Base-by-base conservation (phyloP, 2,888 invertebrate species). In the Balanococcus diminutus region DNA sequence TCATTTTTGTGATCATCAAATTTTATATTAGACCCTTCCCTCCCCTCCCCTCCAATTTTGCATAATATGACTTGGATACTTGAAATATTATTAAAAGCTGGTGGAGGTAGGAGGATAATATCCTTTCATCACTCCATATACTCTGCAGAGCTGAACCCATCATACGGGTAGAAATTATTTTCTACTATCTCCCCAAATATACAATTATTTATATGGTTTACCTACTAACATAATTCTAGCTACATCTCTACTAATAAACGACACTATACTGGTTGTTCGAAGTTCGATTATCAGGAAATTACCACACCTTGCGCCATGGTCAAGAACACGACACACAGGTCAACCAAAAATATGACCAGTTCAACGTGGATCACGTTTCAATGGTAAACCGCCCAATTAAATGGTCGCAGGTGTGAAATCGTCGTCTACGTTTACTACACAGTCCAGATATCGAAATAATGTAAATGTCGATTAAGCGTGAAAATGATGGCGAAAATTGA, bases 391-490 rank as follows among this genome's bases (percentile, higher is more conserved):
- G 22, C 9, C 22, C 61, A 61, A 61, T 61, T 25, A 61, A 46
- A 46, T 14, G 46, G 6, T 42, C 14, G 42, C 42, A 2, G 25
- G 61, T 25, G 61, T 25, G 61, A 46, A 46, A 46, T 36, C 36
- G 36, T n/a, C n/a, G n/a, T n/a, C n/a, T n/a, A n/a, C n/a, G n/a
- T n/a, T n/a, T n/a, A n/a, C n/a, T n/a, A n/a, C n/a, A n/a, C n/a
- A 36, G 36, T 46, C 46, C 3, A 46, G 46, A 46, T 46, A 46
- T 46, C 46, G n/a, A 46, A 67, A 8, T 72, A 31, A 72, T 31
- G n/a, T n/a, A n/a, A n/a, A 32, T n/a, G 11, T 32, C 72, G 25
- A 72, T 72, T 72, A 72, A 72, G 72, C 72, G 25, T 72, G 72
- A 31, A 72, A 72, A 67, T 14, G 67, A 22, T 25, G 67, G 67